Percentiles rank a stretch among this genome's conserved stretches.
These are phyloP conservation scores for Quadroppia sp. DNA, from an alignment of 2,888 invertebrate species.

Conservation along the genomic window DNA sequence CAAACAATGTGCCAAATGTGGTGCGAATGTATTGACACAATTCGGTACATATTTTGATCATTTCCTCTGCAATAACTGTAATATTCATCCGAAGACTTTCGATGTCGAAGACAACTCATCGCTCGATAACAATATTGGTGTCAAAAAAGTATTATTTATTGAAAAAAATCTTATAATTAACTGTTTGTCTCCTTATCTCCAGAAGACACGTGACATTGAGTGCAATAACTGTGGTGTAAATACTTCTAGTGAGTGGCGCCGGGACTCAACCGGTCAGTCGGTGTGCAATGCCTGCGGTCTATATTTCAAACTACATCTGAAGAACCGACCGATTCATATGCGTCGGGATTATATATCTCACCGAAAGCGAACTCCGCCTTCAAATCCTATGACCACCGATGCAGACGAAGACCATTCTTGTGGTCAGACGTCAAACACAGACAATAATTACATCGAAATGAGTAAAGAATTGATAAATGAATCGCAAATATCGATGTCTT, in stretches of 20 bases:
- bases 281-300: slow-evolving; percentile 42
- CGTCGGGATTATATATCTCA: slow-evolving; percentile 40
- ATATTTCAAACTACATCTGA: slow-evolving; percentile 38
- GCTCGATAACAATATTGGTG: not conserved
- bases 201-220: slow-evolving; percentile 38
- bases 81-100: not conserved
- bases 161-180: not conserved
- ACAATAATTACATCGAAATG: not conserved
- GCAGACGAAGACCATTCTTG: not conserved
- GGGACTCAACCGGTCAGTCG: slow-evolving; percentile 33
- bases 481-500: not conserved
- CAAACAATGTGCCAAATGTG: slow-evolving; percentile 40
- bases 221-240: slow-evolving; percentile 41
- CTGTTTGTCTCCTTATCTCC: not conserved
- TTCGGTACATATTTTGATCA: slow-evolving; percentile 31
- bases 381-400: not conserved
- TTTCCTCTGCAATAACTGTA: slow-evolving; percentile 35
- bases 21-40: slow-evolving; percentile 18
- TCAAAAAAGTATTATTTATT: slow-evolving; percentile 6
- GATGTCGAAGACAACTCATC: not conserved
- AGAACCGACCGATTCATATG: slow-evolving; percentile 42
- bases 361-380: slow-evolving; percentile 39
- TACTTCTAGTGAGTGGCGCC: slow-evolving; percentile 41
- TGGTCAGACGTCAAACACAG: not conserved
- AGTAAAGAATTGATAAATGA: not conserved